Evolutionary conservation across 2,797 vertebrate species (phyloP).

Genomic region (Anguilla marmorata): DNA sequence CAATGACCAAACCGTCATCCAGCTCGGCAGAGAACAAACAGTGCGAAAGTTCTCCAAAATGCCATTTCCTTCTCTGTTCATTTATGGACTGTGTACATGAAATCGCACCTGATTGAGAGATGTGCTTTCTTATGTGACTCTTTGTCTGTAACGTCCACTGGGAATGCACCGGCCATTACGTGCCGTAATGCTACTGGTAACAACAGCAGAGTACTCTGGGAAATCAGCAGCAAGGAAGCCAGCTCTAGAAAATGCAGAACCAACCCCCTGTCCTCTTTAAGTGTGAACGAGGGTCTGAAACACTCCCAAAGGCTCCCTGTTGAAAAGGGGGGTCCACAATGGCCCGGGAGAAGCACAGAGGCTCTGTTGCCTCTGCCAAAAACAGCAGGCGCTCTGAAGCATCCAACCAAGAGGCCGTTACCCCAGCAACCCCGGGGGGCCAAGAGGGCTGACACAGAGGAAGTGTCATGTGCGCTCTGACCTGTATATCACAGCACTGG

Average conservation of each 20-base stretch:
- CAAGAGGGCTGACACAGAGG: background rate
- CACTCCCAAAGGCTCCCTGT: background rate
- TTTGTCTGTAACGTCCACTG: background rate
- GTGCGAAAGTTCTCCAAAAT: no score
- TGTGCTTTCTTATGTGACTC: no score
- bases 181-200: background rate
- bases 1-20: no score
- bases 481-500: background rate
- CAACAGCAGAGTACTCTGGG: background rate
- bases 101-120: no score
- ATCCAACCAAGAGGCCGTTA: slow-evolving; percentile 8
- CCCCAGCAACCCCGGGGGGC: slow-evolving; percentile 7
- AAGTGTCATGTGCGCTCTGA: background rate
- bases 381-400: slow-evolving; percentile 3
- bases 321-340: background rate
- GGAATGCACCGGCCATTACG: background rate
- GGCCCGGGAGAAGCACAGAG: background rate
- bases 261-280: background rate
- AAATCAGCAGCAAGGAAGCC: background rate
- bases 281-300: background rate
- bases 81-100: no score
- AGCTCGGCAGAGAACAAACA: no score
- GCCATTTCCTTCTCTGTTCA: no score
- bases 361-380: background rate
- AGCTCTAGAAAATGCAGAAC: background rate